Conservation (phyloP, 2,113 vertebrate species). For the Eptesicus fuscus region DNA sequence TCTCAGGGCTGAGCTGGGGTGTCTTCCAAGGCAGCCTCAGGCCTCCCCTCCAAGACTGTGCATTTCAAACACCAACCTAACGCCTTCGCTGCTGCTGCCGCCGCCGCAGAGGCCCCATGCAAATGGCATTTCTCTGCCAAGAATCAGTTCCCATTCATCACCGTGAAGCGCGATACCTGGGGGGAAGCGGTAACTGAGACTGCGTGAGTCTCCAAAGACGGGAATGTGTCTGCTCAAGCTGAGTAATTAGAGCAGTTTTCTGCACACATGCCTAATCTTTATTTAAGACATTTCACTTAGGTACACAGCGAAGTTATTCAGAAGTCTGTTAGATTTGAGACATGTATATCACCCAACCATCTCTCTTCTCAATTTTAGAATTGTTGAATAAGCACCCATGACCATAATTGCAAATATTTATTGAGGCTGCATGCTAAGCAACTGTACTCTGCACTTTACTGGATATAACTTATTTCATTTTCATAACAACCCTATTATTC, state of each 20-base stretch:
- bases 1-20: constrained; percentile 22
- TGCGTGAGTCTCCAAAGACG: constrained; percentile 47
- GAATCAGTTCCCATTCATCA: constrained; percentile 72
- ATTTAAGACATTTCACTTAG: constrained; percentile 77
- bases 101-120: neutral
- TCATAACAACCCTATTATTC: neutral
- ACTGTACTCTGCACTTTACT: neutral
- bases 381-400: neutral
- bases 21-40: neutral
- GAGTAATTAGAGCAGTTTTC: constrained; percentile 68
- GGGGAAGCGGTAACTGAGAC: constrained; percentile 51
- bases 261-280: constrained; percentile 72
- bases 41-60: neutral
- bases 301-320: constrained; percentile 63
- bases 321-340: constrained; percentile 54
- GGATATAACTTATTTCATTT: neutral
- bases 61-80: constrained; percentile 36
- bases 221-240: neutral
- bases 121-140: constrained; percentile 58
- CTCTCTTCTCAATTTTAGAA: neutral
- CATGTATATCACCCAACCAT: neutral
- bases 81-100: neutral
- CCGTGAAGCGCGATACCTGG: constrained; percentile 66
- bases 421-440: neutral
- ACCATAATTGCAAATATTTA: neutral